Conservation (phyloP, 2,113 vertebrate species). For the Neomonachus schauinslandi region DNA sequence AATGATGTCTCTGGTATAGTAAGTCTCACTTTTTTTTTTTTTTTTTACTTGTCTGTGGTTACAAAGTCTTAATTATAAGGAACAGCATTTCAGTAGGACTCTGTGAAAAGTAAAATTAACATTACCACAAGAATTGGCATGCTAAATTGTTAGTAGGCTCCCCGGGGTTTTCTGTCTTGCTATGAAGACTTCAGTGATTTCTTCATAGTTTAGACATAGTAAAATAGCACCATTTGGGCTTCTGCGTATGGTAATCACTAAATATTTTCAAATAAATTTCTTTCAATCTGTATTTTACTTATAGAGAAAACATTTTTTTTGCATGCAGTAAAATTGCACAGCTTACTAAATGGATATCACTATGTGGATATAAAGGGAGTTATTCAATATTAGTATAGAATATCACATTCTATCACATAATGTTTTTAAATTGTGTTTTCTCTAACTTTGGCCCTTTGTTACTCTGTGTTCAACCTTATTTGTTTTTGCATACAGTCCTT, state of each 20-base stretch:
- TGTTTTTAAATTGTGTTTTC: not conserved
- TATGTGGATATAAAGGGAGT: not conserved
- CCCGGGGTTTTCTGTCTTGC: not conserved
- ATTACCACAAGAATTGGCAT: not conserved
- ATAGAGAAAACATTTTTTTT: not conserved
- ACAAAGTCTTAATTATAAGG: not conserved
- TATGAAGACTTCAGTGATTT: not conserved
- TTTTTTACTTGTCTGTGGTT: not conserved
- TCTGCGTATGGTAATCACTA: not conserved
- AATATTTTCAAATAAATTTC: slow-evolving; percentile 43
- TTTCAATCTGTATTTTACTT: slow-evolving; percentile 20
- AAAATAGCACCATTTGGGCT: not conserved
- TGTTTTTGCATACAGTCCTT: not conserved
- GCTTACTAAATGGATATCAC: not conserved
- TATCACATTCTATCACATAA: not conserved
- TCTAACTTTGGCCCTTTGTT: not conserved
- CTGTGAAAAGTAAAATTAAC: not conserved
- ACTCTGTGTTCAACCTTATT: not conserved
- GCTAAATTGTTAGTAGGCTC: not conserved
- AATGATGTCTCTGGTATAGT: not conserved
- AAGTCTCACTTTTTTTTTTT: not conserved
- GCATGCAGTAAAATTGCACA: not conserved
- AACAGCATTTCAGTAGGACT: not conserved
- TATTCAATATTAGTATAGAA: slow-evolving; percentile 7
- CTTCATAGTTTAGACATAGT: not conserved